These are phyloP conservation scores for Lophotriccus pileatus DNA, from an alignment of 2,797 vertebrate genomes.

Conservation along the genomic window DNA sequence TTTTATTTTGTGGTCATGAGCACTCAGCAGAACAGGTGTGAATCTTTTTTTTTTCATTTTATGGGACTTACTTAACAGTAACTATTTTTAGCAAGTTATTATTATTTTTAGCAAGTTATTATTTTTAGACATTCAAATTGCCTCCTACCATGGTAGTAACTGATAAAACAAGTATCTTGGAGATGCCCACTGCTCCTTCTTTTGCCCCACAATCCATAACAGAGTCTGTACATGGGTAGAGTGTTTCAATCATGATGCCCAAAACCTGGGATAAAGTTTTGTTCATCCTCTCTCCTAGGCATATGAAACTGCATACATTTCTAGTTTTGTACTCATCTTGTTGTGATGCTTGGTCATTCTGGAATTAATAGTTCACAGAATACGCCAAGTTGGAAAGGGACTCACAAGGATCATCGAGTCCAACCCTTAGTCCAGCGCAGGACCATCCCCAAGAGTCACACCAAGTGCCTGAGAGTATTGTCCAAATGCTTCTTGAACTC, in stretches of 20 bases:
- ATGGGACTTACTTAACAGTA: background rate
- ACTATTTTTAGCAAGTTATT: too few species aligned
- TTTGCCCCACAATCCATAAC: background rate
- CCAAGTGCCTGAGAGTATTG: background rate
- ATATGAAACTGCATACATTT: background rate
- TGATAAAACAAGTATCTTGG: background rate
- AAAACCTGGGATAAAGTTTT: background rate
- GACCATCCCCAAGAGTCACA: background rate
- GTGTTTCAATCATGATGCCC: background rate
- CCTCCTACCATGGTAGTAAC: background rate
- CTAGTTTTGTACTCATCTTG: background rate
- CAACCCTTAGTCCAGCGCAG: background rate
- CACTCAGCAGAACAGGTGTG: background rate
- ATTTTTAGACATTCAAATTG: background rate
- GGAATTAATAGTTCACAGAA: background rate
- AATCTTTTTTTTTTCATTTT: background rate
- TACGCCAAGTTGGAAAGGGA: background rate
- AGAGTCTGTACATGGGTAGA: background rate
- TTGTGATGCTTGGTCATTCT: background rate
- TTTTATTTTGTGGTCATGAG: background rate
- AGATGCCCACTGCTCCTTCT: background rate
- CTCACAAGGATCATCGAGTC: background rate
- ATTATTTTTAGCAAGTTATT: background rate
- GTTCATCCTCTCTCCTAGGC: background rate
- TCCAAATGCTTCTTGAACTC: background rate